These are phyloP conservation scores for Lasiurus borealis DNA, from an alignment of 2,113 vertebrate genomes.

Conservation along the genomic window DNA sequence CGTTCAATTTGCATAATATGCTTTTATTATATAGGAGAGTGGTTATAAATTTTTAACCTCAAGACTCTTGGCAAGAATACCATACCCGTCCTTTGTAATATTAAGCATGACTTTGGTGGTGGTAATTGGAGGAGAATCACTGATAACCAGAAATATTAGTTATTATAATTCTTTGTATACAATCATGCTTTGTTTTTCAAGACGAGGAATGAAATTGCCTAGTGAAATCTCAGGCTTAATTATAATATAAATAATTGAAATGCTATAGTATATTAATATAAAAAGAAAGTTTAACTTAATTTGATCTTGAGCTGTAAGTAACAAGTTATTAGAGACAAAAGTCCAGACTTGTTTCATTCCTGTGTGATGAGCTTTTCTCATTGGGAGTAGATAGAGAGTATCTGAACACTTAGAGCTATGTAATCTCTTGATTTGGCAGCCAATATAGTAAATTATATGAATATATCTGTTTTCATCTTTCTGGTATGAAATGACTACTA, in stretches of 20 bases:
- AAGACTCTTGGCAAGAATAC: background rate
- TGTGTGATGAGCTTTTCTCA: constrained; percentile 58
- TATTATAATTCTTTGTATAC: constrained; percentile 12
- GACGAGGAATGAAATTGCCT: constrained; percentile 8
- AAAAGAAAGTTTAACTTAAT: constrained; percentile 60
- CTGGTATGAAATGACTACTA: background rate
- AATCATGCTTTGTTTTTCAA: constrained; percentile 28
- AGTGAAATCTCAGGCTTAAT: constrained; percentile 49
- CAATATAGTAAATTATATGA: constrained; percentile 4
- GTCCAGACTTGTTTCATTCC: constrained; percentile 67
- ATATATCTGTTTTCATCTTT: constrained; percentile 59
- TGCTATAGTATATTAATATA: background rate
- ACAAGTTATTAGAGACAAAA: constrained; percentile 36
- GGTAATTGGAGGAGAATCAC: constrained; percentile 32
- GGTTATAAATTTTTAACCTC: constrained; percentile 30
- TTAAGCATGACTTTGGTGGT: background rate
- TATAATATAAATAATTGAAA: constrained; percentile 2
- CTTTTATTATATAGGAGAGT: background rate
- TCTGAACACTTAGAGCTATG: constrained; percentile 58
- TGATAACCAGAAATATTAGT: background rate
- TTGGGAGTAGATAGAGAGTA: background rate
- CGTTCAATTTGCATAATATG: too few species aligned
- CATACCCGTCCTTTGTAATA: background rate
- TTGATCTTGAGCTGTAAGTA: constrained; percentile 44
- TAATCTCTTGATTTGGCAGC: constrained; percentile 62